These are phyloP conservation scores for Podarcis cretensis DNA, from an alignment of 2,113 vertebrate genomes.

Conservation along the genomic window DNA sequence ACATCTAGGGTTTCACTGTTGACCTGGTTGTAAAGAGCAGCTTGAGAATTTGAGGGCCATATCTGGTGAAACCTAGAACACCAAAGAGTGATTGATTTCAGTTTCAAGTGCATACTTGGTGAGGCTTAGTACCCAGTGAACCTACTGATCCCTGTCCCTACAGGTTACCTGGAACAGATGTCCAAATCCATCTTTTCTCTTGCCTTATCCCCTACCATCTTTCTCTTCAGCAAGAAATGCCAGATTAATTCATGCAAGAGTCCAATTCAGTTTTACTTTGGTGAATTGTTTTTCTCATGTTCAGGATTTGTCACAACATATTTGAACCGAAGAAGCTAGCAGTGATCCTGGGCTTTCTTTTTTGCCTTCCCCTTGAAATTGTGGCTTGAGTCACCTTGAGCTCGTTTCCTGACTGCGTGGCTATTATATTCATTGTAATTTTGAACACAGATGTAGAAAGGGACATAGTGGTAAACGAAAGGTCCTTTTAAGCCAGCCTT, in stretches of 20 bases:
- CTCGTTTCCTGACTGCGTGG: too few species aligned
- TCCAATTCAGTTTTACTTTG: neutral
- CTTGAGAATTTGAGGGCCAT: neutral
- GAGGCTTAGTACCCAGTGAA: neutral
- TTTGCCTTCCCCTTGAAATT: neutral
- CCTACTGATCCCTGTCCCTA: too few species aligned
- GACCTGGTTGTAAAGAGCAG: neutral
- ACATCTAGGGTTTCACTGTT: neutral
- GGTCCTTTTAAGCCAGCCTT: neutral
- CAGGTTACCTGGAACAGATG: neutral
- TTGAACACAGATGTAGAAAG: neutral
- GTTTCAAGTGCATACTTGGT: neutral
- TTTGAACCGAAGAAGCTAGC: neutral
- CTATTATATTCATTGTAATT: too few species aligned
- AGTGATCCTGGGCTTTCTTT: neutral
- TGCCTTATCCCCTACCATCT: neutral
- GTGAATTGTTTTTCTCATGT: neutral
- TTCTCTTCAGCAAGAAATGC: neutral
- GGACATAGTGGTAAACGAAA: neutral
- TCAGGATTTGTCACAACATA: too few species aligned
- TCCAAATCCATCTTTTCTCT: neutral
- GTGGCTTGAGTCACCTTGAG: neutral
- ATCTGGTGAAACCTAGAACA: neutral
- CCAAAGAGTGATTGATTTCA: neutral
- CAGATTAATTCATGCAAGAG: too few species aligned